Evolutionary conservation across 2,888 invertebrate species (phyloP).

Genomic region (Carcina quercana): DNA sequence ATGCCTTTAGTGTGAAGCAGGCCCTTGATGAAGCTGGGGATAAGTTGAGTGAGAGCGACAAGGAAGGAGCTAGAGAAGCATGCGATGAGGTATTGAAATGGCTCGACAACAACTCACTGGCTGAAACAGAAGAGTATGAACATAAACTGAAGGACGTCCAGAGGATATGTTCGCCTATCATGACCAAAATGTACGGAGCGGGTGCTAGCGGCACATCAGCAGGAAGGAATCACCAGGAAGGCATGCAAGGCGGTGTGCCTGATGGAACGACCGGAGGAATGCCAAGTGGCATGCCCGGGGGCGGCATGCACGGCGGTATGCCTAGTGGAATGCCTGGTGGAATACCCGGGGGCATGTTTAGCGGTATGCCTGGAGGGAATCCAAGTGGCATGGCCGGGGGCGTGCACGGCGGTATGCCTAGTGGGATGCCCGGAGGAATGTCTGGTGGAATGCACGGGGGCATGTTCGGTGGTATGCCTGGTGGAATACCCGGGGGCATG

Average conservation of each 20-base stretch:
- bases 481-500: too few relatives aligned
- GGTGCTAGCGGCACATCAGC: conserved; percentile 53
- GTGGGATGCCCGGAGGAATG: too few relatives aligned
- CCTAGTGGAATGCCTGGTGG: too few relatives aligned
- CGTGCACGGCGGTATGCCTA: too few relatives aligned
- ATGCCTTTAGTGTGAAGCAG: conserved; percentile 78
- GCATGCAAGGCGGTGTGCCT: conserved; percentile 1
- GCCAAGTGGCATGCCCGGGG: too few relatives aligned
- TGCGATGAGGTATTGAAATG: conserved; percentile 75
- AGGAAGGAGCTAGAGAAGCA: conserved; percentile 43
- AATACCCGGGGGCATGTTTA: too few relatives aligned
- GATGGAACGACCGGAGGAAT: not conserved
- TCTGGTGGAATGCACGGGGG: too few relatives aligned
- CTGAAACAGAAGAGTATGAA: conserved; percentile 74
- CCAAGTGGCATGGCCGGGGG: too few relatives aligned
- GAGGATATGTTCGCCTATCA: conserved; percentile 61
- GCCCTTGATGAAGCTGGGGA: conserved; percentile 69
- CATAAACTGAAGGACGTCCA: conserved; percentile 70
- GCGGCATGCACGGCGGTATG: too few relatives aligned
- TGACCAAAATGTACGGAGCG: conserved; percentile 63
- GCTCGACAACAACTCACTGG: conserved; percentile 77
- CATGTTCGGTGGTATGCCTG: too few relatives aligned
- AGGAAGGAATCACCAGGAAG: too few relatives aligned
- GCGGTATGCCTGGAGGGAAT: too few relatives aligned
- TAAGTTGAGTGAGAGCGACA: conserved; percentile 75